These are phyloP conservation scores for Desmophyllum pertusum DNA, from an alignment of 92 coral and sea anemone genomes.

Conservation along the genomic window DNA sequence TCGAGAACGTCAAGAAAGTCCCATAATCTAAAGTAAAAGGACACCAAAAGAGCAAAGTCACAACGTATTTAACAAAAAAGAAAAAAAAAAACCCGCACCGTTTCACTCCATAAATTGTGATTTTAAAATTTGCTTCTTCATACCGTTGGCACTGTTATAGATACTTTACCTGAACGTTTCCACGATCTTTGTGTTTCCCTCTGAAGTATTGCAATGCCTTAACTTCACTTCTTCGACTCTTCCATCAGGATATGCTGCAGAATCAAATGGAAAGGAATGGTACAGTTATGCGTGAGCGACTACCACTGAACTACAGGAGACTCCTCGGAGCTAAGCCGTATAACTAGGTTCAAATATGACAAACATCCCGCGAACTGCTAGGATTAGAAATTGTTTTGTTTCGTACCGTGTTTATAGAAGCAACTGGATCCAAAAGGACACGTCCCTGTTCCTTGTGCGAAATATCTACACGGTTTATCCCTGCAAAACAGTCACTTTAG, in stretches of 20 bases:
- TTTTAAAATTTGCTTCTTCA: no score
- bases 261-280: not conserved
- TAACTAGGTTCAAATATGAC: no score
- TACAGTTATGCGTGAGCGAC: not conserved
- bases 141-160: not conserved
- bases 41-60: not conserved
- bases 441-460: slow-evolving; percentile 81
- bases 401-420: slow-evolving; percentile 88
- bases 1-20: slow-evolving; percentile 86
- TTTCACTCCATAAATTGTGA: no score
- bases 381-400: not conserved
- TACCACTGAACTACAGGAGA: no score
- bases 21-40: slow-evolving; percentile 61
- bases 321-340: no score
- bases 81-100: not conserved
- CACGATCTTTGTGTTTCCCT: slow-evolving; percentile 69
- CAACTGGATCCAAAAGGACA: slow-evolving; percentile 91
- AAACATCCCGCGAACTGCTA: no score
- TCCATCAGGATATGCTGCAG: slow-evolving; percentile 81
- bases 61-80: not conserved
- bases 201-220: slow-evolving; percentile 78
- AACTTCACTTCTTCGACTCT: slow-evolving; percentile 65
- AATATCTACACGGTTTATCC: slow-evolving; percentile 79
- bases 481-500: slow-evolving; percentile 10
- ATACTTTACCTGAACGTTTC: slow-evolving; percentile 64